A percentile compares a stretch with the other conserved stretches of the same genome.
phyloP scores from a whole-genome alignment of 2,113 vertebrate genomes.

The Myanophis thanlyinensis region DNA sequence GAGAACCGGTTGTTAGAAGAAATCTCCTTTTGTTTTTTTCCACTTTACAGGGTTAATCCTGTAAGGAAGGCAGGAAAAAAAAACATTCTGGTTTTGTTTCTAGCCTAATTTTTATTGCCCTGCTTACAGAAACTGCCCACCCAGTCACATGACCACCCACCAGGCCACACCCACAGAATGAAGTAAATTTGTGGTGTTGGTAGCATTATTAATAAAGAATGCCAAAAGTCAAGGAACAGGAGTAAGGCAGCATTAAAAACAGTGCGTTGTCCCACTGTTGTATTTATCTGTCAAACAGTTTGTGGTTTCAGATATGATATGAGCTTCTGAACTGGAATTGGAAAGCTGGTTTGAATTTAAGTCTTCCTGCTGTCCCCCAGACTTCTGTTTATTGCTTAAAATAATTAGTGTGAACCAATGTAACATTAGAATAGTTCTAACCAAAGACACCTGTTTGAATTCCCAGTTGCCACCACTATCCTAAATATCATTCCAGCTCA shows the following conservation, averaged over 20 bases:
- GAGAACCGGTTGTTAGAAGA: too few species aligned
- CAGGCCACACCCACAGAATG: too few species aligned
- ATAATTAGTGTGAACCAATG: not conserved
- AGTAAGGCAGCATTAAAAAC: not conserved
- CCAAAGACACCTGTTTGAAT: not conserved
- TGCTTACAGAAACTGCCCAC: too few species aligned
- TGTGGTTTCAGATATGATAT: not conserved
- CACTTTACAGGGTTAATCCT: too few species aligned
- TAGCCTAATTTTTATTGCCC: too few species aligned
- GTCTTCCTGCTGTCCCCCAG: not conserved
- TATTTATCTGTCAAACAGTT: not conserved
- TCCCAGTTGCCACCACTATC: not conserved
- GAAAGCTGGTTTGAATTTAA: not conserved
- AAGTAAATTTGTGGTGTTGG: not conserved
- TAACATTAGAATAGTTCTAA: not conserved
- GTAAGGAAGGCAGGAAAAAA: too few species aligned
- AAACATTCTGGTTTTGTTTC: too few species aligned
- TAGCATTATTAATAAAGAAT: not conserved
- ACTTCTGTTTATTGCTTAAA: not conserved
- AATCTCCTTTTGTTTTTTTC: too few species aligned
- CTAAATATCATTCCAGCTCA: not conserved
- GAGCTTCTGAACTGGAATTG: not conserved
- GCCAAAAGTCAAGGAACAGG: not conserved
- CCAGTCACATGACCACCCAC: too few species aligned
- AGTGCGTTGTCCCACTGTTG: not conserved